Percentiles rank a stretch among this genome's conserved stretches.
phyloP scores from a whole-genome alignment of 92 coral and sea anemone species.

The Isaurus tuberculatus region DNA sequence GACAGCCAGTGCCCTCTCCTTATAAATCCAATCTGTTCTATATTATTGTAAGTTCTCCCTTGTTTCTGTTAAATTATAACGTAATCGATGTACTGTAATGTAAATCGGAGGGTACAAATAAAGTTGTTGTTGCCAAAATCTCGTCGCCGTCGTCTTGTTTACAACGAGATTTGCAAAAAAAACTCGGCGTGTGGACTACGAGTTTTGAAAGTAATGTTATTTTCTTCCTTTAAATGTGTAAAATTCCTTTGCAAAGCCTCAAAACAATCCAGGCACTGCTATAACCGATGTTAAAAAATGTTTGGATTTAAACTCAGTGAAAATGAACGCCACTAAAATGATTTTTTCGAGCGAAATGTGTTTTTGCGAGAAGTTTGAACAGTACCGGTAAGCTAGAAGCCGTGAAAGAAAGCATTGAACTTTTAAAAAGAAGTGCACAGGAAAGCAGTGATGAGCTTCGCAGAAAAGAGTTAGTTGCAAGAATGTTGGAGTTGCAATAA shows the following conservation, averaged over 20 bases:
- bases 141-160: constrained; percentile 39
- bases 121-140: constrained; percentile 33
- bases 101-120: not conserved
- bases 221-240: not conserved
- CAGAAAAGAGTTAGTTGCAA: not conserved
- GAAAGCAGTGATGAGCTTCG: constrained; percentile 20
- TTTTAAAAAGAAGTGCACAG: constrained; percentile 41
- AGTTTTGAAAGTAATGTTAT: constrained; percentile 10
- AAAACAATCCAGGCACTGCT: not conserved
- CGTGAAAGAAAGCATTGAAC: constrained; percentile 39
- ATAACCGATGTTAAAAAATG: not conserved
- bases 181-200: constrained; percentile 46
- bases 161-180: constrained; percentile 32
- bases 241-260: not conserved
- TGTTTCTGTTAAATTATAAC: too few relatives aligned
- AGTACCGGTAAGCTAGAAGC: constrained; percentile 15
- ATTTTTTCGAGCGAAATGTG: not conserved
- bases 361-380: not conserved
- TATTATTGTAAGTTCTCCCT: too few relatives aligned
- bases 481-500: constrained; percentile 15
- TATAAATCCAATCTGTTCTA: too few relatives aligned
- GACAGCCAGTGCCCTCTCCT: too few relatives aligned
- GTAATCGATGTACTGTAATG: too few relatives aligned
- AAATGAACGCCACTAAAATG: not conserved
- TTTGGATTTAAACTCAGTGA: not conserved